Evolutionary conservation across 2,113 vertebrate species (phyloP).

Genomic region (Pao palembangensis): DNA sequence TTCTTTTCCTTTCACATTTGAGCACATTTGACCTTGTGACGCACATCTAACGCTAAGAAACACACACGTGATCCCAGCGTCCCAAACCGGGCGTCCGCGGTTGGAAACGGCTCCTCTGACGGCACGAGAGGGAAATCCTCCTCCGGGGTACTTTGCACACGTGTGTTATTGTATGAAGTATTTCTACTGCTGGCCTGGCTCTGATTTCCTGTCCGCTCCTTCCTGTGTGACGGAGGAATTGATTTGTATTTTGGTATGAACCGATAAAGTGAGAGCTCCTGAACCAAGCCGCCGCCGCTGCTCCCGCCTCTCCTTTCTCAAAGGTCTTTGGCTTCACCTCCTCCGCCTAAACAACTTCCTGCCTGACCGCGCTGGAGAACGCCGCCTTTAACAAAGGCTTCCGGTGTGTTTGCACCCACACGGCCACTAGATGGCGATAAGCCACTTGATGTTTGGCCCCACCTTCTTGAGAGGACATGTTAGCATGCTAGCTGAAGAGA

Average conservation of each 20-base stretch:
- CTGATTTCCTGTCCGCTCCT: conserved; percentile 2
- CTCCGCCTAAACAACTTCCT: too few relatives aligned
- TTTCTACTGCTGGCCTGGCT: conserved; percentile 24
- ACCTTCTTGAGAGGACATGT: too few relatives aligned
- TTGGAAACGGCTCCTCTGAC: conserved; percentile 11
- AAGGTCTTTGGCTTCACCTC: too few relatives aligned
- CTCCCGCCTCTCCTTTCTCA: too few relatives aligned
- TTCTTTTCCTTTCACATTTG: not conserved
- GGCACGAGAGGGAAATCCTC: not conserved
- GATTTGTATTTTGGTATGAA: conserved; percentile 20
- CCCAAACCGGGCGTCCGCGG: conserved; percentile 2
- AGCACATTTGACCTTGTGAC: not conserved
- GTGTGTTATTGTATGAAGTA: conserved; percentile 29
- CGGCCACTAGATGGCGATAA: too few relatives aligned
- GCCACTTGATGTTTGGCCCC: too few relatives aligned
- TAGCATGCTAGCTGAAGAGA: too few relatives aligned
- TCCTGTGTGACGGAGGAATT: conserved; percentile 19
- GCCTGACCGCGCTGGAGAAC: not conserved
- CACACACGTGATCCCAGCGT: not conserved
- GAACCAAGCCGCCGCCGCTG: conserved; percentile 3
- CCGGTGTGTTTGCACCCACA: too few relatives aligned
- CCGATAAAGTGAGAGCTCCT: conserved; percentile 42
- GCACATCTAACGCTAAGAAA: too few relatives aligned
- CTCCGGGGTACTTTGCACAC: conserved; percentile 26
- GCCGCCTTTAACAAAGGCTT: too few relatives aligned